Percentiles rank a stretch among this genome's conserved stretches.
These are phyloP conservation scores for Drosophila subquinaria DNA, from an alignment of 2,888 invertebrate species.

Conservation along the genomic window DNA sequence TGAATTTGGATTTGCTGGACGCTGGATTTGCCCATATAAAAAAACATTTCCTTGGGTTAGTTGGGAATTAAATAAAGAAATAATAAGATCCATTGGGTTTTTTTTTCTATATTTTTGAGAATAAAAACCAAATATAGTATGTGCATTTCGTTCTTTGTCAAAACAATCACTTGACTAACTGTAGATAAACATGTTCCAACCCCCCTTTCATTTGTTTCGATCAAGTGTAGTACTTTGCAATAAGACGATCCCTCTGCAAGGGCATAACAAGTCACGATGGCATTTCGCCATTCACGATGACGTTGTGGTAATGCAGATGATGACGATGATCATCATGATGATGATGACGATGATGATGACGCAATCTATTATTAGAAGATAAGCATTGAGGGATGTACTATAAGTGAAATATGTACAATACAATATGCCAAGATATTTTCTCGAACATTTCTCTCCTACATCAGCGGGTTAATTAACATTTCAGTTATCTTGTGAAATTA, in stretches of 20 bases:
- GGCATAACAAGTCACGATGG: conserved; percentile 43
- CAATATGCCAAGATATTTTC: conserved; percentile 31
- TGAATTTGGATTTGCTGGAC: too few relatives aligned
- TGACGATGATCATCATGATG: conserved; percentile 13
- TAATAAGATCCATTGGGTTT: too few relatives aligned
- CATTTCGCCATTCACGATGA: conserved; percentile 40
- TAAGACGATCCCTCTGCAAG: conserved; percentile 8
- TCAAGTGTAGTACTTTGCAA: background rate
- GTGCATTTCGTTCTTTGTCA: too few relatives aligned
- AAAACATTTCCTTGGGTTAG: too few relatives aligned
- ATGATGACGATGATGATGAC: conserved; percentile 28
- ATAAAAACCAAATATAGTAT: too few relatives aligned
- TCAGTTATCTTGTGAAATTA: conserved; percentile 33
- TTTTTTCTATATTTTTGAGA: too few relatives aligned
- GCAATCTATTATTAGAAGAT: conserved; percentile 24
- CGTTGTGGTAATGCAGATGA: conserved; percentile 20
- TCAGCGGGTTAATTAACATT: conserved; percentile 4
- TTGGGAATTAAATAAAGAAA: too few relatives aligned
- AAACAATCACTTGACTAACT: background rate
- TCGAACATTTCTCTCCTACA: conserved; percentile 55
- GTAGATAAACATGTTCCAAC: background rate
- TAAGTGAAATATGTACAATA: conserved; percentile 26
- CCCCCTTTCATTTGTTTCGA: too few relatives aligned
- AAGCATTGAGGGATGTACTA: conserved; percentile 17
- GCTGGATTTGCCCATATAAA: too few relatives aligned